phyloP scores from a whole-genome alignment of 2,113 vertebrate species.

The Hippocampus guttulatus region DNA sequence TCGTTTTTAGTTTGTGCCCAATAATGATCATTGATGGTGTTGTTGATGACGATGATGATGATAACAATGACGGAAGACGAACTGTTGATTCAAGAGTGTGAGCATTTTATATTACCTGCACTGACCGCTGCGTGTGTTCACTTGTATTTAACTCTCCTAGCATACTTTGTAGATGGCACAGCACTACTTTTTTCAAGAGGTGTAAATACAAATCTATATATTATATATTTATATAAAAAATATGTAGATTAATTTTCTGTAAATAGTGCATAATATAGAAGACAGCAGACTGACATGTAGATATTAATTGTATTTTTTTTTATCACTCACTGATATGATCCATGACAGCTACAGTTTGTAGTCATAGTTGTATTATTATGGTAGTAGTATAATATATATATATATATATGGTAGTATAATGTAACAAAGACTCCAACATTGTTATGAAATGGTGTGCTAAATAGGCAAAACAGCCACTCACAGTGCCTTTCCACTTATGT shows the following conservation, averaged over 20 bases:
- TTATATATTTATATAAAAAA: constrained; percentile 65
- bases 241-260: constrained; percentile 50
- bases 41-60: background rate
- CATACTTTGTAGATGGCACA: constrained; percentile 33
- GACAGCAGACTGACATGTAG: constrained; percentile 13
- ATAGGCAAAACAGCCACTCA: constrained; percentile 6
- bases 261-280: constrained; percentile 44
- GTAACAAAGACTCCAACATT: background rate
- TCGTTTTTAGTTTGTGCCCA: constrained; percentile 12
- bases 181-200: constrained; percentile 52
- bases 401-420: background rate
- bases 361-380: background rate
- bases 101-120: constrained; percentile 50
- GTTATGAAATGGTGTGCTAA: background rate
- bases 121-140: constrained; percentile 53
- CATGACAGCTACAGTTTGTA: constrained; percentile 9
- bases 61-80: constrained; percentile 3
- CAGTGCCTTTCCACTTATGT: background rate
- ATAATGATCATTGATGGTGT: background rate
- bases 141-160: constrained; percentile 52
- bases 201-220: constrained; percentile 68
- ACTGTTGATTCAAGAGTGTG: constrained; percentile 14
- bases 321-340: constrained; percentile 5
- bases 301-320: constrained; percentile 26
- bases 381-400: no score